Evolutionary conservation across 2,888 invertebrate genomes (phyloP).

Genomic region (Nymphalis urticae): DNA sequence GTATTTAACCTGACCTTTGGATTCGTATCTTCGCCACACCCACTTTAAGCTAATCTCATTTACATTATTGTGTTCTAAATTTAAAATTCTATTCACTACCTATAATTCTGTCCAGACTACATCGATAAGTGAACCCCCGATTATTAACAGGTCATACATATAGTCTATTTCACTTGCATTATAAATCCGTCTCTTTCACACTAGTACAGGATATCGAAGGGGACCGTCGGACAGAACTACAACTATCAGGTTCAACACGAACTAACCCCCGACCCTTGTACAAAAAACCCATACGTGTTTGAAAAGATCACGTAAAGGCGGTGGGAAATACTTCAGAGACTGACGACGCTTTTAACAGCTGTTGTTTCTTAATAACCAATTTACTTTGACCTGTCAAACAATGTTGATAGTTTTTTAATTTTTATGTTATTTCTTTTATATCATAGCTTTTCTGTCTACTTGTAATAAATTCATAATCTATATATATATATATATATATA

Average conservation of each 20-base stretch:
- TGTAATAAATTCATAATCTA: no score
- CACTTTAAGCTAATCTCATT: no score
- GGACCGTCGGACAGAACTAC: slow-evolving; percentile 21
- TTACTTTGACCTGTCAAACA: slow-evolving; percentile 42
- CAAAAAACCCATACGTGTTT: slow-evolving; percentile 43
- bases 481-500: no score
- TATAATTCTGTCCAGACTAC: neutral
- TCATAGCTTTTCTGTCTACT: neutral
- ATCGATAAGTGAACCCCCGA: slow-evolving; percentile 10
- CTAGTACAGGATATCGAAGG: slow-evolving; percentile 7
- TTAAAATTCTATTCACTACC: neutral
- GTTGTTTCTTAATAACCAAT: slow-evolving; percentile 52
- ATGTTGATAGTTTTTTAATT: neutral
- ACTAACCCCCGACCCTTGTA: slow-evolving; percentile 33
- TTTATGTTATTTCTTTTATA: neutral
- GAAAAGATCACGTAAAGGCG: slow-evolving; percentile 49
- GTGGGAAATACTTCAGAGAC: slow-evolving; percentile 67
- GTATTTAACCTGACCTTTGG: slow-evolving; percentile 3
- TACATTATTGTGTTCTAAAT: no score
- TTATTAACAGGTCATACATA: slow-evolving; percentile 23
- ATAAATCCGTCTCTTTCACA: slow-evolving; percentile 14
- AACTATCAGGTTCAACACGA: slow-evolving; percentile 24
- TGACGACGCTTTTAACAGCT: slow-evolving; percentile 60
- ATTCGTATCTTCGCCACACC: slow-evolving; percentile 3
- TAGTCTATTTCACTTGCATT: slow-evolving; percentile 9